These are phyloP conservation scores for Ophion obscuratus DNA, from an alignment of 2,888 invertebrate genomes.

Conservation along the genomic window DNA sequence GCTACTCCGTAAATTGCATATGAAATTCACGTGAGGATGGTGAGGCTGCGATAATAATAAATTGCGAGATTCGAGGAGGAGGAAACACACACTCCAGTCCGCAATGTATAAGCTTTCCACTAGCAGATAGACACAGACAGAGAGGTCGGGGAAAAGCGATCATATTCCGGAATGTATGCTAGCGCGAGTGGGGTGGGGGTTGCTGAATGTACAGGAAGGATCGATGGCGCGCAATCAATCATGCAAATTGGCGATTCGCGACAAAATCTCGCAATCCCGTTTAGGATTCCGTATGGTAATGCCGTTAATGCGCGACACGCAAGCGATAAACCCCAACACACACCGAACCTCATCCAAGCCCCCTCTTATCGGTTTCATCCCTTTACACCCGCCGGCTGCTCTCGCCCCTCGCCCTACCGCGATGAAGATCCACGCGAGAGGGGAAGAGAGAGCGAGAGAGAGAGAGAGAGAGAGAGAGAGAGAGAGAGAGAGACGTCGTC, in stretches of 20 bases:
- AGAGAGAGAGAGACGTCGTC: background rate
- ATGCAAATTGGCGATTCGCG: slow-evolving; percentile 79
- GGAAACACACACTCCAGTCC: slow-evolving; percentile 25
- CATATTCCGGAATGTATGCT: slow-evolving; percentile 44
- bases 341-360: slow-evolving; percentile 23
- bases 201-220: slow-evolving; percentile 58
- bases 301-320: slow-evolving; percentile 77
- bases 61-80: slow-evolving; percentile 35
- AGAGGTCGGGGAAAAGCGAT: slow-evolving; percentile 17
- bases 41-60: slow-evolving; percentile 57
- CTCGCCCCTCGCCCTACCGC: slow-evolving; percentile 25
- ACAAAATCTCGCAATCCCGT: slow-evolving; percentile 79
- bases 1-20: slow-evolving; percentile 44
- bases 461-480: background rate
- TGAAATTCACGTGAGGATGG: slow-evolving; percentile 42
- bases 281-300: slow-evolving; percentile 79
- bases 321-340: slow-evolving; percentile 68
- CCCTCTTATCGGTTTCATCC: slow-evolving; percentile 29
- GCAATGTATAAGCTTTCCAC: slow-evolving; percentile 7
- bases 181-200: slow-evolving; percentile 23
- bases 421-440: background rate
- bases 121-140: slow-evolving; percentile 6
- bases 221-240: slow-evolving; percentile 79
- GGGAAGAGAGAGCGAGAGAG: background rate
- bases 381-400: slow-evolving; percentile 22